Conservation (phyloP, 2,113 vertebrate genomes). For the Speoplatyrhinus poulsoni region DNA sequence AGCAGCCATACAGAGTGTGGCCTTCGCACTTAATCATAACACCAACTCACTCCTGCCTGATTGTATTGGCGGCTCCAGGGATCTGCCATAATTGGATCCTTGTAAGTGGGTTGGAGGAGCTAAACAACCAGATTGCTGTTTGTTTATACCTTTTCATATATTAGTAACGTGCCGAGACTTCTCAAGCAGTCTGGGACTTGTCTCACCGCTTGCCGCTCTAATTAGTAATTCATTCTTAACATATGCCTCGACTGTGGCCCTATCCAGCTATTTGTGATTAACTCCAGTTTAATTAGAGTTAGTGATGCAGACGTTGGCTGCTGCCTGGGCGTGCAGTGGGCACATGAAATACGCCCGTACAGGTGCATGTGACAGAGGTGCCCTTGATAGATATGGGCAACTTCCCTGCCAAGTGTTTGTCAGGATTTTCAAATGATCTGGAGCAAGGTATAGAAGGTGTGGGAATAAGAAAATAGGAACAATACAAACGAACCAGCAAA, state of each 20-base stretch:
- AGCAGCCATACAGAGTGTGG: constrained; percentile 71
- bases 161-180: constrained; percentile 81
- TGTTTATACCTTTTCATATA: constrained; percentile 86
- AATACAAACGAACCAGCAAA: constrained; percentile 27
- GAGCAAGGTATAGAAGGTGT: neutral
- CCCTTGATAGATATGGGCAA: constrained; percentile 45
- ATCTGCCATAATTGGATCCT: constrained; percentile 85
- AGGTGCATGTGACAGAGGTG: constrained; percentile 49
- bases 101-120: constrained; percentile 84
- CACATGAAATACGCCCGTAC: constrained; percentile 58
- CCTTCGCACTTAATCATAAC: constrained; percentile 81
- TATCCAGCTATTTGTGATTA: constrained; percentile 81
- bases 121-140: constrained; percentile 86
- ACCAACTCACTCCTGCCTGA: constrained; percentile 77
- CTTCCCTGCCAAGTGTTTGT: constrained; percentile 32
- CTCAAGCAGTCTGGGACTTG: constrained; percentile 79
- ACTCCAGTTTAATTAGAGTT: constrained; percentile 81
- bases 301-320: constrained; percentile 69
- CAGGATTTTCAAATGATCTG: constrained; percentile 19
- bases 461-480: constrained; percentile 10
- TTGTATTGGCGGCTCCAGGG: constrained; percentile 81
- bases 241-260: constrained; percentile 82
- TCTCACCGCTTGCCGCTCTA: constrained; percentile 74
- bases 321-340: constrained; percentile 57
- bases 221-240: constrained; percentile 85